phyloP scores from a whole-genome alignment of 2,797 vertebrate species.

The Clarias pachynema region DNA sequence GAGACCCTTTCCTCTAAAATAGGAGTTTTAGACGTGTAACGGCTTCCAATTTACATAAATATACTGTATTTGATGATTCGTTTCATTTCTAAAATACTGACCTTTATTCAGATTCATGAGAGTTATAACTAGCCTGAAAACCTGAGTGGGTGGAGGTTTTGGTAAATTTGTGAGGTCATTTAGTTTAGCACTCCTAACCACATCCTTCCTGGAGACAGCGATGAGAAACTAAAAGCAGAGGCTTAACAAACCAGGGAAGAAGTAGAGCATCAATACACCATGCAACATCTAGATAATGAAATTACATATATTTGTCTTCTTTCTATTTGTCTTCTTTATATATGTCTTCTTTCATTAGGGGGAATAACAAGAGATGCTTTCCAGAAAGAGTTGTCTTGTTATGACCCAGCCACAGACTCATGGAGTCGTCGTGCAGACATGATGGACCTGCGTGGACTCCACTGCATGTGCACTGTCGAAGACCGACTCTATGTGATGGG shows the following conservation, averaged over 20 bases:
- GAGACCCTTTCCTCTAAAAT: neutral
- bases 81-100: constrained; percentile 5
- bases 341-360: constrained; percentile 61
- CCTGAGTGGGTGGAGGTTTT: constrained; percentile 26
- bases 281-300: neutral
- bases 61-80: neutral
- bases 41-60: neutral
- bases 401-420: constrained; percentile 67
- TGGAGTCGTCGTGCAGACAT: constrained; percentile 78
- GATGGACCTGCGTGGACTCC: constrained; percentile 79
- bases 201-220: constrained; percentile 42
- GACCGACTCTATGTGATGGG: constrained; percentile 82
- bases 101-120: neutral
- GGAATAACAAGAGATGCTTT: constrained; percentile 83
- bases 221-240: neutral
- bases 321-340: neutral
- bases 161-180: neutral
- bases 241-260: neutral
- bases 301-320: constrained; percentile 6
- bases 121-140: constrained; percentile 15
- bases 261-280: neutral
- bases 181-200: constrained; percentile 18
- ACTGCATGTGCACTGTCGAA: constrained; percentile 82
- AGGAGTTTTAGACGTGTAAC: neutral
- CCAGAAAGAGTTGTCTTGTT: constrained; percentile 81